Evolutionary conservation across 2,113 vertebrate genomes (phyloP).

Genomic region (Hippotragus niger): DNA sequence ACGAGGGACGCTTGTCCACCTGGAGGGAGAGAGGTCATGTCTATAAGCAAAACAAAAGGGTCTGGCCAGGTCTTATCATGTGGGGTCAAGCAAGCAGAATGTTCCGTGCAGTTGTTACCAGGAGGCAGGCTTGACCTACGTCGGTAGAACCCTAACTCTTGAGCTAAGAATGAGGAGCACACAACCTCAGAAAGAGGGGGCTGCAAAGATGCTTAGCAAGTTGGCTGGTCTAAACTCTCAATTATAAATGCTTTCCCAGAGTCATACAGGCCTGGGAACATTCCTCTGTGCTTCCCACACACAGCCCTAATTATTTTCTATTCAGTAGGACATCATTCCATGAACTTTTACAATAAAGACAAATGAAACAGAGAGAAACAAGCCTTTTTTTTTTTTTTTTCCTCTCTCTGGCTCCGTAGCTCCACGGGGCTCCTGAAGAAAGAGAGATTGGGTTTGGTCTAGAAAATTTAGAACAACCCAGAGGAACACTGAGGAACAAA

Average conservation of each 20-base stretch:
- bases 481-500: not conserved
- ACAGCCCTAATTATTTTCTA: not conserved
- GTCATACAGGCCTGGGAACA: not conserved
- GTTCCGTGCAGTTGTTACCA: not conserved
- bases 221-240: not conserved
- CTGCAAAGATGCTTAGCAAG: fast-evolving
- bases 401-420: too few species aligned
- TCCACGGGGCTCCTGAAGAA: not conserved
- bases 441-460: fast-evolving
- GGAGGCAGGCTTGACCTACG: fast-evolving
- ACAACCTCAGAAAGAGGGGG: fast-evolving
- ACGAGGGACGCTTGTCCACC: fast-evolving
- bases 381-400: not conserved
- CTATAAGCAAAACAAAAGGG: not conserved
- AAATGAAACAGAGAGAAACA: fast-evolving
- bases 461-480: not conserved
- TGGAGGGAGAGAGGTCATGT: fast-evolving
- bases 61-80: not conserved
- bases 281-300: not conserved
- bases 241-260: not conserved
- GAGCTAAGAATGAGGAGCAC: fast-evolving
- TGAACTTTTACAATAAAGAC: not conserved
- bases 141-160: not conserved
- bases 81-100: not conserved
- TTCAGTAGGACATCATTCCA: fast-evolving